Evolutionary conservation across 2,113 vertebrate species (phyloP).

Genomic region (Galeopterus variegatus): DNA sequence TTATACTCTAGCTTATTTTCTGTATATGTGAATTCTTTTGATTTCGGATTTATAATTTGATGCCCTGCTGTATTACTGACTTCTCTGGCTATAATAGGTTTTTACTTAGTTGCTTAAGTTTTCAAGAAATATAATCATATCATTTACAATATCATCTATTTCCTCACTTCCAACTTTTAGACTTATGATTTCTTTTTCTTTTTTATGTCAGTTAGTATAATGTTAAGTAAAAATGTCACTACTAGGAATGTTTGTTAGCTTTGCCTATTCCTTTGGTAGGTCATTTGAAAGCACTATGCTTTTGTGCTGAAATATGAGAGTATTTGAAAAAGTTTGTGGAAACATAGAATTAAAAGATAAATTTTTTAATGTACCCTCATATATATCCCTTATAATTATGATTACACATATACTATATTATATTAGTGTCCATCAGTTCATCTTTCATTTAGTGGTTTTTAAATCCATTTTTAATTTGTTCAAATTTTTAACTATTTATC

Average conservation of each 20-base stretch:
- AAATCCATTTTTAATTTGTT: background rate
- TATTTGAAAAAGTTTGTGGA: too few relatives aligned
- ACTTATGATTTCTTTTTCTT: background rate
- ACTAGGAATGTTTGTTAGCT: background rate
- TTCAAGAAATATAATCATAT: background rate
- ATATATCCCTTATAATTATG: background rate
- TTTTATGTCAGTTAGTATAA: background rate
- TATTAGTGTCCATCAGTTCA: background rate
- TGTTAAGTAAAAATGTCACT: background rate
- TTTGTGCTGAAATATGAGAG: conserved; percentile 39
- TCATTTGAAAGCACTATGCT: background rate
- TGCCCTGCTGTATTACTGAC: background rate
- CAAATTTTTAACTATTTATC: conserved; percentile 15
- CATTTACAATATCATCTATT: background rate
- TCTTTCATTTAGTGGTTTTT: background rate
- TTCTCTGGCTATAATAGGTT: background rate
- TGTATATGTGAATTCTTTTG: background rate
- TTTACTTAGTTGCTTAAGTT: background rate
- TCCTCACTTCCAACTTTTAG: background rate
- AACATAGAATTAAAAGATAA: too few relatives aligned
- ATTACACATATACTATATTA: background rate
- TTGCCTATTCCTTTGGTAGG: background rate
- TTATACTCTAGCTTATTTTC: background rate
- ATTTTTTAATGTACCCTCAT: too few relatives aligned
- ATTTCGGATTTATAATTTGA: conserved; percentile 25